Percentiles rank a stretch among this genome's conserved stretches.
Evolutionary conservation across 2,888 invertebrate species (phyloP).

Genomic region (Steinernema carpocapsae): DNA sequence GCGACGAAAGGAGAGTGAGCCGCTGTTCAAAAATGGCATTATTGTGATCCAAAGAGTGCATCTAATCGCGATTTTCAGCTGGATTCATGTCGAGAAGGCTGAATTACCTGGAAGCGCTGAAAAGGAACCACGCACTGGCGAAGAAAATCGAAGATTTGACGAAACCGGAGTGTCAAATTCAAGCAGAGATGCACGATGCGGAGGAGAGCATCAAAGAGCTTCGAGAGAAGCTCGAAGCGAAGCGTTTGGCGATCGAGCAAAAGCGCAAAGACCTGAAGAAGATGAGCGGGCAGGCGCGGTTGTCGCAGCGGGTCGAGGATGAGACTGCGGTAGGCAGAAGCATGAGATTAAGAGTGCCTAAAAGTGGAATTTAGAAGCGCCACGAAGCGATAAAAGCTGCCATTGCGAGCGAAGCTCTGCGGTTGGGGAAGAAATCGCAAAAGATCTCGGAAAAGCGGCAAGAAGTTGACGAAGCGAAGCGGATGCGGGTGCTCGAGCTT

Average conservation of each 20-base stretch:
- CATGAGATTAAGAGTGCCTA: not conserved
- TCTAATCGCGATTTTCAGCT: not conserved
- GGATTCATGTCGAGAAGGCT: slow-evolving; percentile 16
- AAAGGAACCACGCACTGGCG: not conserved
- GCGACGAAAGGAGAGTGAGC: not conserved
- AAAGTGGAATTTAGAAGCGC: not conserved
- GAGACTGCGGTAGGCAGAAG: slow-evolving; percentile 4
- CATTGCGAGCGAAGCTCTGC: not conserved
- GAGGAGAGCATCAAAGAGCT: slow-evolving; percentile 5
- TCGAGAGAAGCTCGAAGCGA: not conserved
- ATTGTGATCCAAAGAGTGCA: not conserved
- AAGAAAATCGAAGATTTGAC: not conserved
- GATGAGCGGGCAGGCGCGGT: not conserved
- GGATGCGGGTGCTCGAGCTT: not conserved
- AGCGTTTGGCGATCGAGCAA: not conserved
- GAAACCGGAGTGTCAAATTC: not conserved
- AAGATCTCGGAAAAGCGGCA: not conserved
- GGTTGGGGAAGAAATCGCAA: not conserved
- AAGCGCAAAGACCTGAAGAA: not conserved
- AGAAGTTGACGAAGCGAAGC: not conserved
- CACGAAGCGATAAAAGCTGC: not conserved
- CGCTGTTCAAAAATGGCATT: not conserved
- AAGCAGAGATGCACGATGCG: not conserved
- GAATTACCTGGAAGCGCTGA: not conserved
- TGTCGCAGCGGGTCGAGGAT: not conserved